Evolutionary conservation across 2,113 vertebrate species (phyloP).

Genomic region (Xenopus borealis): DNA sequence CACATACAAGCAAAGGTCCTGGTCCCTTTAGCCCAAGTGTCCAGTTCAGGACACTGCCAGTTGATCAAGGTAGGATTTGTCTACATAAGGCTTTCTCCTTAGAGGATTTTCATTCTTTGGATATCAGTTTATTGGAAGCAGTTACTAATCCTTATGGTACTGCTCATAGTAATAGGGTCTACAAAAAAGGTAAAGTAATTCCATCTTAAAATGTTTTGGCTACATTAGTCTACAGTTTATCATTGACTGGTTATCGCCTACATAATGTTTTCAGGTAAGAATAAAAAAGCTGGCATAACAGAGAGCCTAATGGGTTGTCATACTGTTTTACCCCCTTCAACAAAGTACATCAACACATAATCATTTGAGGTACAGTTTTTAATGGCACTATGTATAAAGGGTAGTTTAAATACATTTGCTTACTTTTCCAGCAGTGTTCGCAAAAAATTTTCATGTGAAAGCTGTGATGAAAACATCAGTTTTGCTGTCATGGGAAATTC

Average conservation of each 20-base stretch:
- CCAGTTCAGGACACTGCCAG: conserved; percentile 98
- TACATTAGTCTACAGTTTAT: conserved; percentile 63
- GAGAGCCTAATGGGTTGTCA: conserved; percentile 29
- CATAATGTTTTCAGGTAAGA: conserved; percentile 70
- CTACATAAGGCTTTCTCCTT: conserved; percentile 72
- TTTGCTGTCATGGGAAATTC: conserved; percentile 96
- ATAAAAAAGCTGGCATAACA: conserved; percentile 47
- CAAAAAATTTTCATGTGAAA: conserved; percentile 99
- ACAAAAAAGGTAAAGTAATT: conserved; percentile 76
- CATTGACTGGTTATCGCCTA: conserved; percentile 62
- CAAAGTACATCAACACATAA: background rate
- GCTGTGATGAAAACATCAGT: conserved; percentile 98
- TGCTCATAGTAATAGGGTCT: conserved; percentile 71
- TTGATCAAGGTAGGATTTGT: conserved; percentile 99
- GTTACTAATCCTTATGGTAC: conserved; percentile 65
- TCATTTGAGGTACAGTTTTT: too few species aligned
- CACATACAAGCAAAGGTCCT: conserved; percentile 97
- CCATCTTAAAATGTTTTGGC: conserved; percentile 65
- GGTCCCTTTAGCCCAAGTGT: conserved; percentile 99
- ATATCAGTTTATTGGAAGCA: conserved; percentile 69
- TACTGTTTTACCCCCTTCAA: background rate
- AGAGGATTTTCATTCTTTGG: conserved; percentile 72
- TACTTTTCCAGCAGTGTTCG: conserved; percentile 99
- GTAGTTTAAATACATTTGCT: conserved; percentile 88
- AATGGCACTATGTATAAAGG: conserved; percentile 47